Evolutionary conservation across 2,113 vertebrate species (phyloP), one percentile per base, ranked within the genome.

Genomic region (Ctenodactylus gundi): DNA sequence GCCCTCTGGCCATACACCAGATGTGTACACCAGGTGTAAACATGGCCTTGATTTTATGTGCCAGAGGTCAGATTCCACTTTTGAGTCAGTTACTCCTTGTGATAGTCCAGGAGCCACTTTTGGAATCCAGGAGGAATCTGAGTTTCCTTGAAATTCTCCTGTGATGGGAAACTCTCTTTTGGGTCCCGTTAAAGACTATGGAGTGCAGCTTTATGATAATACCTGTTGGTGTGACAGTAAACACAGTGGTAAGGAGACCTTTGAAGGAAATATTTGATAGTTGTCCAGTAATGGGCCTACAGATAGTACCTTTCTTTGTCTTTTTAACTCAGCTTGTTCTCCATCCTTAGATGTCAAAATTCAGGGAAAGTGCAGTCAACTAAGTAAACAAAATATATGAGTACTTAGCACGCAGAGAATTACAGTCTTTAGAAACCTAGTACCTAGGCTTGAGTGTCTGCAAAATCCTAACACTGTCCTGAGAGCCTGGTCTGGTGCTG

Each of bases 381-480:
- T 39, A 49, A 67, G 70, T 17, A 39, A 55, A 17, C 23, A 55
- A 53, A 36, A 46, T n/a, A 46, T 15, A 17, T 11, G 64, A 58
- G 11, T n/a, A 36, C 64, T 51, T 0, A 65, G 83, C 31, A 20
- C 55, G 78, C 15, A 41, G 23, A 88, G 55, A 39, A n/a, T 68
- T 36, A 11, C 44, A 8, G 34, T 88, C 21, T 81, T 83, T 36
- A 23, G 41, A 25, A 41, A 68, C 23, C 27, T 1, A 21, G 60
- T 41, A 44, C 29, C 15, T 29, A 58, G 41, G 58, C 12, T 44
- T 21, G 58, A 29, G 49, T 62, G 15, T 94, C 82, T 84, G 58
- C 10, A 1, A 41, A 60, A 49, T 72, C 27, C 64, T 27, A 1
- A 4, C 29, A 29, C 44, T 6, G 4, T 58, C 51, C 0, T 0